Evolutionary conservation across 2,113 vertebrate genomes (phyloP), one percentile per base, ranked within the genome.

Genomic region (Serinus canaria): DNA sequence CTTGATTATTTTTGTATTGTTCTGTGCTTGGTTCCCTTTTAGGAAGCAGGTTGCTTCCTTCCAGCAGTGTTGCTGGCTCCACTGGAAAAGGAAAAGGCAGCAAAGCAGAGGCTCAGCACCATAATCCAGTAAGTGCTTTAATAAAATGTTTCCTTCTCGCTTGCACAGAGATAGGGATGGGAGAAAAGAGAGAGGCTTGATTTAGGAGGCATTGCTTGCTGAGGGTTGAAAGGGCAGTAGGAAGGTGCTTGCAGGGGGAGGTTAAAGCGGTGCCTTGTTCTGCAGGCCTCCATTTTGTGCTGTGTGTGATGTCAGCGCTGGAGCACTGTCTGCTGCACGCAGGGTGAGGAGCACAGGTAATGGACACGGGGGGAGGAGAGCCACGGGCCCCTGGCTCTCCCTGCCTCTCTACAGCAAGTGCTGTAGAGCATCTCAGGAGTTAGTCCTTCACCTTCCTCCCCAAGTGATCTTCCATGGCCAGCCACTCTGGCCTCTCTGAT

Each of bases 31-130:
- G 56, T 95, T 95, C 69, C 75, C 46, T 96, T 96, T 86, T 95
- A 97, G 96, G 95, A 95, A 97, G 95, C 83, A 95, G 94, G 62
- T 95, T 97, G 96, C 96, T 97, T 95, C 96, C 96, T 89, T 92
- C 92, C 64, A 94, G 94, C 94, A 94, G 66, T 73, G 75, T 92
- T 91, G 87, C 93, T 87, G 89, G 92, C 72, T 94, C 94, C 85
- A 86, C 66, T 80, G 94, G 95, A 77, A 96, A 97, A 94, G 92
- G 92, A 90, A 92, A 94, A 94, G 67, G 87, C 87, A 96, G 77
- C 91, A 96, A 97, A 91, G 87, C 88, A 89, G 95, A 97, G 73
- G 84, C 87, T 89, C 94, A 95, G 55, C 96, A 95, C 82, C 95
- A 93, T 83, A 96, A 89, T 46, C 94, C 96, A 94, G 94, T 97